A percentile compares a stretch with the other conserved stretches of the same genome.
Conservation (phyloP, 2,113 vertebrate species). For the Hylia prasina region DNA sequence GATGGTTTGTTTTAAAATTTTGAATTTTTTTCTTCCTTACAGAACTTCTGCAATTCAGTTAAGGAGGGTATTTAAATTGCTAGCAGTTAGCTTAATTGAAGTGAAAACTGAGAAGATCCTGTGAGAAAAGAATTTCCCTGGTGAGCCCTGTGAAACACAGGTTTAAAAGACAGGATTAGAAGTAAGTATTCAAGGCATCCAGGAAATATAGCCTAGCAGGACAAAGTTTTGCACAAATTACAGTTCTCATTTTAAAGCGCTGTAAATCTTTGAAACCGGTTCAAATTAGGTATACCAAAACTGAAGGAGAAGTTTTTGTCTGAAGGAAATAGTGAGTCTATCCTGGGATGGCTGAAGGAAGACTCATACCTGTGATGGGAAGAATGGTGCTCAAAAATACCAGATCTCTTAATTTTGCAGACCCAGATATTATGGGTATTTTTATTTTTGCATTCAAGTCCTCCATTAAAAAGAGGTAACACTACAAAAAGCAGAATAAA, state of each 20-base stretch:
- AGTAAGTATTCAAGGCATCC: not conserved
- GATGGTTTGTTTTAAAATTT: not conserved
- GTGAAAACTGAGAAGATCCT: not conserved
- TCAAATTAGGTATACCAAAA: not conserved
- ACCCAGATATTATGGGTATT: not conserved
- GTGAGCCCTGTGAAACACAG: not conserved
- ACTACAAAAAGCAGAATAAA: not conserved
- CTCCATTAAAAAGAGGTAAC: not conserved
- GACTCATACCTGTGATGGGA: not conserved
- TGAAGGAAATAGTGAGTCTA: not conserved
- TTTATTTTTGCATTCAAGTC: not conserved
- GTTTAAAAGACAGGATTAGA: constrained; percentile 1
- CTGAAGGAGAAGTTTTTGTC: not conserved
- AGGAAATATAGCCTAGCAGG: not conserved
- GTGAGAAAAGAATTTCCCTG: not conserved
- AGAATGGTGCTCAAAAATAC: not conserved
- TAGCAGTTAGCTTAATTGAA: constrained; percentile 30
- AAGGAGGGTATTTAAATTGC: not conserved
- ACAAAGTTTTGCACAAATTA: not conserved
- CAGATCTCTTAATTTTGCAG: not conserved
- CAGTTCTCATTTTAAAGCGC: not conserved
- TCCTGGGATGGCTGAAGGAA: not conserved
- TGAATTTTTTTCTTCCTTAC: not conserved
- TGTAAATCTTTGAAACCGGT: not conserved
- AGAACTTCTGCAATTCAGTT: not conserved